Evolutionary conservation across 2,888 invertebrate species (phyloP).

Genomic region (Beris chalybata): DNA sequence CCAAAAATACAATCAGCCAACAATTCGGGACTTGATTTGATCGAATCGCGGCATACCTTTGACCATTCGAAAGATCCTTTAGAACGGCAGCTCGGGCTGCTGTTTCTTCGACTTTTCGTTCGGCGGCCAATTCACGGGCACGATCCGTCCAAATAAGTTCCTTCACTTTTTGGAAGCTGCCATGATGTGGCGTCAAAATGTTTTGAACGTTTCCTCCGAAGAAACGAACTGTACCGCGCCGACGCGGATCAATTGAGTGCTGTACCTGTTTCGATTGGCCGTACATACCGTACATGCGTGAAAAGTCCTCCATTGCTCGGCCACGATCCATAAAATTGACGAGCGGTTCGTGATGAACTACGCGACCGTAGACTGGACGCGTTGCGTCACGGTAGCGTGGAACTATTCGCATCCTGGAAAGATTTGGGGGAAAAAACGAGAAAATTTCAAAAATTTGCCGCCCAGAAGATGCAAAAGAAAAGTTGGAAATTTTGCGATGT

Average conservation of each 20-base stretch:
- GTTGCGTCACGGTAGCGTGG: constrained; percentile 51
- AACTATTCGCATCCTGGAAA: constrained; percentile 53
- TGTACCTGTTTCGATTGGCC: constrained; percentile 46
- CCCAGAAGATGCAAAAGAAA: too few species aligned
- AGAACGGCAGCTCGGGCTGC: constrained; percentile 65
- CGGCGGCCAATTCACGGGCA: constrained; percentile 74
- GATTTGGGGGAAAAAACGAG: too few species aligned
- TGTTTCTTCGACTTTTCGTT: constrained; percentile 72
- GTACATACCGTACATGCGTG: constrained; percentile 46
- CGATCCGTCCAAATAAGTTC: constrained; percentile 77
- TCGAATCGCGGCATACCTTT: constrained; percentile 56
- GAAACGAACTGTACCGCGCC: constrained; percentile 47
- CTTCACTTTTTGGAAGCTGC: constrained; percentile 74
- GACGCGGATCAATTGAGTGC: constrained; percentile 31
- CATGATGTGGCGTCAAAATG: constrained; percentile 49
- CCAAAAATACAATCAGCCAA: background rate
- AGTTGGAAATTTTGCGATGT: too few species aligned
- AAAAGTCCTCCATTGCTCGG: constrained; percentile 59
- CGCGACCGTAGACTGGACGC: constrained; percentile 71
- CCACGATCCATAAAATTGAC: constrained; percentile 56
- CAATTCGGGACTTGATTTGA: background rate
- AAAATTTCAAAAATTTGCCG: too few species aligned
- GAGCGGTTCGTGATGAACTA: constrained; percentile 72
- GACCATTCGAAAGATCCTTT: constrained; percentile 65
- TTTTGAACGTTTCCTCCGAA: constrained; percentile 45